Conservation (phyloP, 1,140 invertebrate species). For the Steinernema khuongi region DNA sequence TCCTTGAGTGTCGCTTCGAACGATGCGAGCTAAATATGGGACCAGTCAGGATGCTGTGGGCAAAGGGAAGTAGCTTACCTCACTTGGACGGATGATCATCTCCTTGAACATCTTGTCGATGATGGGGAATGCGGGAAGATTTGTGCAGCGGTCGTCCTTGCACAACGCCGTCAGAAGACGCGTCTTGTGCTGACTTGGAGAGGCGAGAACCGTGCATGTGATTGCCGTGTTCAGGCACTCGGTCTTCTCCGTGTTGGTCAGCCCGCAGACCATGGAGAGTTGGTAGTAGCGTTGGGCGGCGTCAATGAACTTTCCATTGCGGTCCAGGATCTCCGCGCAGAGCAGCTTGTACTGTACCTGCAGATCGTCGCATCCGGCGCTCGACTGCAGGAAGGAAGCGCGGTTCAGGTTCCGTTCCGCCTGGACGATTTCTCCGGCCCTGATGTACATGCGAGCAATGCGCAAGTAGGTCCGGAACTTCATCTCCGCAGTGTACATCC, state of each 20-base stretch:
- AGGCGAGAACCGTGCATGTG: not conserved
- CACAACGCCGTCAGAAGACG: not conserved
- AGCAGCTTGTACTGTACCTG: not conserved
- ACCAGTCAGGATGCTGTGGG: not conserved
- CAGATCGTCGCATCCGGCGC: not conserved
- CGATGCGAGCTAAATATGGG: not conserved
- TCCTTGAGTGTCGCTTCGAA: not conserved
- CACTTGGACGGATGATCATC: not conserved
- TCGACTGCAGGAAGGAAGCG: not conserved
- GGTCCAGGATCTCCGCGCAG: not conserved
- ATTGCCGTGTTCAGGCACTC: not conserved
- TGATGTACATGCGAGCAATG: not conserved
- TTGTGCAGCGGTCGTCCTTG: not conserved
- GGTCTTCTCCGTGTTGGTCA: not conserved
- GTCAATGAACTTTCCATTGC: not conserved
- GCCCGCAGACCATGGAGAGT: not conserved
- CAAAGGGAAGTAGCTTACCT: not conserved
- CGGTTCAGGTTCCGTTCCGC: not conserved
- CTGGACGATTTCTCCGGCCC: not conserved
- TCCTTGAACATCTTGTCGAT: slow-evolving; percentile 10
- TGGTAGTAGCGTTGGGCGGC: slow-evolving; percentile 7
- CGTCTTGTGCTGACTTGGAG: slow-evolving; percentile 2
- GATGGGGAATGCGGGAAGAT: not conserved
- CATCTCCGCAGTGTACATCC: not conserved
- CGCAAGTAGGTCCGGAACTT: slow-evolving; percentile 9